A percentile compares a stretch with the other conserved stretches of the same genome.
Evolutionary conservation across 23 tunicate species (phyloP).

Genomic region (Phallusia fumigata): DNA sequence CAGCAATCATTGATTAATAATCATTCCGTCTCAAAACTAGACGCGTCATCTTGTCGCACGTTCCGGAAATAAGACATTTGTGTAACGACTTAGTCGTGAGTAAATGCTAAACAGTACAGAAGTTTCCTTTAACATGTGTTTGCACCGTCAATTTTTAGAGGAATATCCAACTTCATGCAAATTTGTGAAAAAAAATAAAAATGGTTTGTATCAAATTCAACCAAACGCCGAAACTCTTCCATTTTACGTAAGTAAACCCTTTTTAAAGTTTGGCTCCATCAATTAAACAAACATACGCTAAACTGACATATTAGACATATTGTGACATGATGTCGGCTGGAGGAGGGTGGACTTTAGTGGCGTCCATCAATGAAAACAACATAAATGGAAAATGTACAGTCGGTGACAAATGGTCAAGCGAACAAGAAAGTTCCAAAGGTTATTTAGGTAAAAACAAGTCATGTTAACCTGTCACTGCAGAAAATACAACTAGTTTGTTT

Average conservation of each 20-base stretch:
- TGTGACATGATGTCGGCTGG: constrained; percentile 42
- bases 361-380: constrained; percentile 38
- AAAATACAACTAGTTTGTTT: no score
- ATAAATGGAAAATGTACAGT: constrained; percentile 31
- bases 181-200: background rate
- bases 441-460: background rate
- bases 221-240: background rate
- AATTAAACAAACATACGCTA: background rate
- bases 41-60: background rate
- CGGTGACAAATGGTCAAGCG: constrained; percentile 46
- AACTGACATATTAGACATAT: background rate
- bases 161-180: constrained; percentile 8
- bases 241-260: background rate
- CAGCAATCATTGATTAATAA: background rate
- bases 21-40: background rate
- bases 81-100: background rate
- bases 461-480: no score
- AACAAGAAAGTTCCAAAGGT: constrained; percentile 15
- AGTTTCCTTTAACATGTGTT: background rate
- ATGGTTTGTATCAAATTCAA: constrained; percentile 5
- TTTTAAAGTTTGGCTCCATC: background rate
- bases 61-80: background rate
- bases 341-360: constrained; percentile 49
- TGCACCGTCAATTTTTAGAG: background rate
- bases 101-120: background rate